phyloP scores from a whole-genome alignment of 2,797 vertebrate species.

The Acanthurus leucopareius region DNA sequence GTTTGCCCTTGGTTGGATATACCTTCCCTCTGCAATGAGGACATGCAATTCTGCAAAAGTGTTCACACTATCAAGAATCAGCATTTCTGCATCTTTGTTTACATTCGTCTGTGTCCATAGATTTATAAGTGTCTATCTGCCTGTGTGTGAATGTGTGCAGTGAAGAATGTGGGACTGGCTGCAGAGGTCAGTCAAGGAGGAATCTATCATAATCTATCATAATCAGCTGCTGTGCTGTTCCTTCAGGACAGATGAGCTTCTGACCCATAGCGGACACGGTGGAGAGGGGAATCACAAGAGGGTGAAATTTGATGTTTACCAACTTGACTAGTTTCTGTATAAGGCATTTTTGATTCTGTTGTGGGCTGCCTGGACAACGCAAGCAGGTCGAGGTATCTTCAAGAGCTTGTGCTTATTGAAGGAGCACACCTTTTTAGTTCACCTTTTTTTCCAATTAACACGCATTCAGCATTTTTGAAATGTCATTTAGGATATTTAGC shows the following conservation, averaged over 20 bases:
- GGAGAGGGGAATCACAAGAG: constrained; percentile 68
- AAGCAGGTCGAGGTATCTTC: constrained; percentile 12
- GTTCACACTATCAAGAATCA: constrained; percentile 12
- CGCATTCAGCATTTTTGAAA: constrained; percentile 28
- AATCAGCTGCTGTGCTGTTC: constrained; percentile 69
- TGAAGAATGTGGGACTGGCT: constrained; percentile 47
- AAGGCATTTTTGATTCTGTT: constrained; percentile 35
- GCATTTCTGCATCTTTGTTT: constrained; percentile 37
- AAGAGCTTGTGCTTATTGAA: not conserved
- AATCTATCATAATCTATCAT: constrained; percentile 79
- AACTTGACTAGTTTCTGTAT: constrained; percentile 48
- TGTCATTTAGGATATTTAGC: constrained; percentile 17
- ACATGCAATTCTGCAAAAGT: not conserved
- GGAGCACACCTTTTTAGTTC: not conserved
- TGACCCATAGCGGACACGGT: constrained; percentile 66
- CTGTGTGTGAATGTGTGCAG: constrained; percentile 23
- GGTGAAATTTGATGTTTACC: constrained; percentile 73
- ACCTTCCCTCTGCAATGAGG: not conserved
- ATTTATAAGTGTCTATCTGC: constrained; percentile 14
- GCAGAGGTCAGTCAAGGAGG: constrained; percentile 76
- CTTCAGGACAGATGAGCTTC: constrained; percentile 69
- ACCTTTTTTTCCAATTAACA: not conserved
- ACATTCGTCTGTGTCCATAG: constrained; percentile 10
- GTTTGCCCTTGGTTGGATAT: constrained; percentile 9
- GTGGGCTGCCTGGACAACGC: not conserved